Percentiles rank a stretch among this genome's conserved stretches.
phyloP scores from a whole-genome alignment of 2,113 vertebrate genomes.

The Sprattus sprattus region DNA sequence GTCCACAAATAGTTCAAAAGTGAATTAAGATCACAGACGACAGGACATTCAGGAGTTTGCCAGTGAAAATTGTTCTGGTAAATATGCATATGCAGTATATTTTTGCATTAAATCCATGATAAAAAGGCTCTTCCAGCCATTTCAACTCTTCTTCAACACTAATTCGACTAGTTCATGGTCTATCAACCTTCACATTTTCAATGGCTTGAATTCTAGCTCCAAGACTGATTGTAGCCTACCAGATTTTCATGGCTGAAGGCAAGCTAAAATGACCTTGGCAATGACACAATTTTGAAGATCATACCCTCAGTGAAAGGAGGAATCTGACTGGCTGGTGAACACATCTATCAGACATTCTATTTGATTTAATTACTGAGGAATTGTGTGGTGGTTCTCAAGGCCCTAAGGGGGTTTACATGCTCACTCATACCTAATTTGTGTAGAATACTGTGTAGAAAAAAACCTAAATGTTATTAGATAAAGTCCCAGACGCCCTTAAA shows the following conservation, averaged over 20 bases:
- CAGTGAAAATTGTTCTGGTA: background rate
- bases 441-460: background rate
- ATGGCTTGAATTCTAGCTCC: background rate
- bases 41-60: background rate
- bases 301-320: too few relatives aligned
- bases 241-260: background rate
- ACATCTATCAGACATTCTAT: background rate
- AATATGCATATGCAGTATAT: background rate
- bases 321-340: too few relatives aligned
- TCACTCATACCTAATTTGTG: background rate
- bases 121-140: background rate
- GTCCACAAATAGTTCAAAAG: background rate
- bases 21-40: too few relatives aligned
- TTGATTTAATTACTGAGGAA: background rate
- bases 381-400: background rate
- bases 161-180: background rate
- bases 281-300: background rate
- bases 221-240: background rate
- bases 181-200: background rate
- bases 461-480: background rate
- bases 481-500: background rate
- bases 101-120: background rate
- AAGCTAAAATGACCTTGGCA: background rate
- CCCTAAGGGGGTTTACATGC: too few relatives aligned
- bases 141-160: background rate